phyloP scores from a whole-genome alignment of 1,140 invertebrate species.

The Pogonognathellus flavescens region DNA sequence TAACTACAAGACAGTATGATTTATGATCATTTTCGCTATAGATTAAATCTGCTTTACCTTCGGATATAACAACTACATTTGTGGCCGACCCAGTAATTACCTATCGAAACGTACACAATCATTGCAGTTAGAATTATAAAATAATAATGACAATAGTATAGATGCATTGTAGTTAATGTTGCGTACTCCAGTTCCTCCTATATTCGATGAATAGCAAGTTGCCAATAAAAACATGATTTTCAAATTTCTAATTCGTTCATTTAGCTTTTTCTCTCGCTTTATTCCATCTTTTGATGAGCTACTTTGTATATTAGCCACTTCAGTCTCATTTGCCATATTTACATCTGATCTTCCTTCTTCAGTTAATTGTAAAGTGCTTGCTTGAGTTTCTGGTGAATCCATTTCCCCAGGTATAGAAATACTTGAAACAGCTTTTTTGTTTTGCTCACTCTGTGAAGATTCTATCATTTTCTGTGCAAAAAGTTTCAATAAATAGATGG shows the following conservation, averaged over 20 bases:
- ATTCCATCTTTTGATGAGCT: neutral
- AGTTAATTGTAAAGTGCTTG: neutral
- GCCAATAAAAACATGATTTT: conserved; percentile 66
- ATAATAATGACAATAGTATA: neutral
- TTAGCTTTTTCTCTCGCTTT: conserved; percentile 35
- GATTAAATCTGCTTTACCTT: too few relatives aligned
- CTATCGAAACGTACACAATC: neutral
- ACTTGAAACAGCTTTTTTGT: neutral
- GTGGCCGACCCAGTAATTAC: conserved; percentile 84
- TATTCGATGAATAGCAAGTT: conserved; percentile 65
- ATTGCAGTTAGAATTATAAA: neutral
- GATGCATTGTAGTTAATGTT: neutral
- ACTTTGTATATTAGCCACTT: neutral
- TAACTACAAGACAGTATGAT: too few relatives aligned
- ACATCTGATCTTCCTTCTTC: neutral
- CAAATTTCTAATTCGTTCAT: conserved; percentile 58
- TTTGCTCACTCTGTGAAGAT: neutral
- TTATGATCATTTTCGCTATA: too few relatives aligned
- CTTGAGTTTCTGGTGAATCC: neutral
- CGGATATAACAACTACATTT: conserved; percentile 83
- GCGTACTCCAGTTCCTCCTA: conserved; percentile 65
- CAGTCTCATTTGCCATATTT: neutral
- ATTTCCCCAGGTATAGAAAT: neutral
- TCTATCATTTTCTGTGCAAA: conserved; percentile 31
- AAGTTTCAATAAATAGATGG: too few relatives aligned